These are phyloP conservation scores for Grapholita molesta DNA, from an alignment of 1,140 invertebrate genomes.

Conservation along the genomic window DNA sequence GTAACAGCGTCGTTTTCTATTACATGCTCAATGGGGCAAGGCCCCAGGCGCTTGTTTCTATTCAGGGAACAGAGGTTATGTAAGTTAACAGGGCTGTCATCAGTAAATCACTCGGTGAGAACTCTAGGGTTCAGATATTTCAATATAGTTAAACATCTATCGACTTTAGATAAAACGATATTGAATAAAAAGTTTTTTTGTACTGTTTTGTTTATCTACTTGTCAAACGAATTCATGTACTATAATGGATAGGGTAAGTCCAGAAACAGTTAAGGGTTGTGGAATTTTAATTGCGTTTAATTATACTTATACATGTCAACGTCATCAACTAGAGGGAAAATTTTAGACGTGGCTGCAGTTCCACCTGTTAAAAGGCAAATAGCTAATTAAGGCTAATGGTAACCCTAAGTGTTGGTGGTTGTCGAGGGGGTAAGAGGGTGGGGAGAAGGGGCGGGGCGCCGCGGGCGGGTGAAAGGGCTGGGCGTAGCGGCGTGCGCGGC, in stretches of 20 bases:
- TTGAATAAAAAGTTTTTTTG: too few relatives aligned
- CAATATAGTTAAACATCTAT: background rate
- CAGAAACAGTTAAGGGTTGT: too few relatives aligned
- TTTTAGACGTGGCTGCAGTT: background rate
- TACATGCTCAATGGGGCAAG: constrained; percentile 45
- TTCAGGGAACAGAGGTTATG: constrained; percentile 56
- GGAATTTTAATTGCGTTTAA: background rate
- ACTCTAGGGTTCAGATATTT: background rate
- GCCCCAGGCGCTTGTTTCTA: constrained; percentile 46
- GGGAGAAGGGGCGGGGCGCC: constrained; percentile 49
- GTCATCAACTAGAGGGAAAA: background rate
- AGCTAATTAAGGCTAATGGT: background rate
- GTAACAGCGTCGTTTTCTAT: constrained; percentile 39
- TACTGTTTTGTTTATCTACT: too few relatives aligned
- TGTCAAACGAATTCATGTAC: background rate
- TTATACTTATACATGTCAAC: background rate
- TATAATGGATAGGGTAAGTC: too few relatives aligned
- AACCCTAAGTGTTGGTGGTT: constrained; percentile 33
- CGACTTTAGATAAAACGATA: background rate
- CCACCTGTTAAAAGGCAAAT: background rate
- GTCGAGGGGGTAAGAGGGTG: constrained; percentile 50
- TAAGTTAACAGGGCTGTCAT: constrained; percentile 42
- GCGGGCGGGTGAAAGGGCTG: constrained; percentile 67
- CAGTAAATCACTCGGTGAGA: background rate
- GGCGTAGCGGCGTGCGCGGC: constrained; percentile 68